These are phyloP conservation scores for Tillus elongatus DNA, from an alignment of 2,888 invertebrate genomes.

Conservation along the genomic window DNA sequence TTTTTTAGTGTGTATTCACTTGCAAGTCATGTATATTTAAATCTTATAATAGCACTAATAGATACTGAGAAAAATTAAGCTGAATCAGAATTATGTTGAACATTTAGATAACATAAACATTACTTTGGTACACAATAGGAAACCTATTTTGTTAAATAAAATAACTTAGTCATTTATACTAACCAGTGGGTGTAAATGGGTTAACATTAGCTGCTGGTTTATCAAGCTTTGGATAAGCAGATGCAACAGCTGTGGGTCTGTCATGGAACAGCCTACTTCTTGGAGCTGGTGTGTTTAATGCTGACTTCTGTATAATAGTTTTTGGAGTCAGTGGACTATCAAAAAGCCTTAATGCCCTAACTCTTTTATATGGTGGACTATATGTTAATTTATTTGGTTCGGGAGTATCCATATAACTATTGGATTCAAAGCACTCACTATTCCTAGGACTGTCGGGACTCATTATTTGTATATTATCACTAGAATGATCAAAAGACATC, in stretches of 20 bases:
- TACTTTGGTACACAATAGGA: too few relatives aligned
- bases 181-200: constrained; percentile 76
- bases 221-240: constrained; percentile 39
- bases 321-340: constrained; percentile 83
- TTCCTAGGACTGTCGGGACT: not conserved
- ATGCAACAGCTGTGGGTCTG: constrained; percentile 39
- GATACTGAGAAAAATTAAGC: too few relatives aligned
- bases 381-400: constrained; percentile 36
- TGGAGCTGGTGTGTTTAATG: constrained; percentile 42
- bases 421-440: not conserved
- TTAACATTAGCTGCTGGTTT: constrained; percentile 68
- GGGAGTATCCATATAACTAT: constrained; percentile 14
- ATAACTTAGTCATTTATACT: too few relatives aligned
- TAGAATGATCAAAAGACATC: constrained; percentile 55
- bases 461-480: constrained; percentile 37
- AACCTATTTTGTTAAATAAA: too few relatives aligned
- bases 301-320: constrained; percentile 64
- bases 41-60: too few relatives aligned
- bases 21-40: too few relatives aligned
- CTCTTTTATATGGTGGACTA: constrained; percentile 53
- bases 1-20: too few relatives aligned
- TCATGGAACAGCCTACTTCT: constrained; percentile 46
- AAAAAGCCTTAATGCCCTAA: constrained; percentile 58
- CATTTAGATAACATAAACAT: too few relatives aligned
- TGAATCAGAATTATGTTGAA: too few relatives aligned